A percentile compares a stretch with the other conserved stretches of the same genome.
Conservation (phyloP, 2,888 invertebrate species). For the Perizoma affinitatum region DNA sequence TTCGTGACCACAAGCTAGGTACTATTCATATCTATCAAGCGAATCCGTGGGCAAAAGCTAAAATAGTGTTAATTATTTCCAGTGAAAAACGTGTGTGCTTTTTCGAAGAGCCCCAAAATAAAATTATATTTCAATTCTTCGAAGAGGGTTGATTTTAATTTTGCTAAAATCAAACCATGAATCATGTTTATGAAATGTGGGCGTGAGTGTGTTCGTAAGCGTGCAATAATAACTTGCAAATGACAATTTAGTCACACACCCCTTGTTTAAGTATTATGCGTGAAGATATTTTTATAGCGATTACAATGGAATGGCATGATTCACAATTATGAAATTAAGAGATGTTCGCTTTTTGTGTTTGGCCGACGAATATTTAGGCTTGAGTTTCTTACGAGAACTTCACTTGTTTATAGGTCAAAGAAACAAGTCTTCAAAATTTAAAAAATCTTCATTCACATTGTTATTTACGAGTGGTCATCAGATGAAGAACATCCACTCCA, state of each 20-base stretch:
- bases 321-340: slow-evolving; percentile 19
- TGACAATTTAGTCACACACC: slow-evolving; percentile 45
- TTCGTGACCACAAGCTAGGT: too few relatives aligned
- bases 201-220: slow-evolving; percentile 32
- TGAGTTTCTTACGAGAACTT: too few relatives aligned
- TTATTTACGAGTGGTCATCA: too few relatives aligned
- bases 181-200: slow-evolving; percentile 27
- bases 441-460: neutral
- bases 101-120: slow-evolving; percentile 13
- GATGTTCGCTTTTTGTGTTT: neutral
- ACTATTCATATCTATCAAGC: too few relatives aligned
- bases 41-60: too few relatives aligned
- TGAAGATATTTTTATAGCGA: slow-evolving; percentile 52
- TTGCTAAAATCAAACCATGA: slow-evolving; percentile 42
- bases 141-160: slow-evolving; percentile 30
- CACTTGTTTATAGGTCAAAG: neutral
- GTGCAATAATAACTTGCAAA: slow-evolving; percentile 42
- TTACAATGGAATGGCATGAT: slow-evolving; percentile 30
- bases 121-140: slow-evolving; percentile 20
- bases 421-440: neutral
- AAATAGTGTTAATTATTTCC: neutral
- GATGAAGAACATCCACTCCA: too few relatives aligned
- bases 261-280: slow-evolving; percentile 34
- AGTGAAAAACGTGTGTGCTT: neutral
- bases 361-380: neutral